Evolutionary conservation across 2,113 vertebrate genomes (phyloP).

Genomic region (Psettodes erumei): DNA sequence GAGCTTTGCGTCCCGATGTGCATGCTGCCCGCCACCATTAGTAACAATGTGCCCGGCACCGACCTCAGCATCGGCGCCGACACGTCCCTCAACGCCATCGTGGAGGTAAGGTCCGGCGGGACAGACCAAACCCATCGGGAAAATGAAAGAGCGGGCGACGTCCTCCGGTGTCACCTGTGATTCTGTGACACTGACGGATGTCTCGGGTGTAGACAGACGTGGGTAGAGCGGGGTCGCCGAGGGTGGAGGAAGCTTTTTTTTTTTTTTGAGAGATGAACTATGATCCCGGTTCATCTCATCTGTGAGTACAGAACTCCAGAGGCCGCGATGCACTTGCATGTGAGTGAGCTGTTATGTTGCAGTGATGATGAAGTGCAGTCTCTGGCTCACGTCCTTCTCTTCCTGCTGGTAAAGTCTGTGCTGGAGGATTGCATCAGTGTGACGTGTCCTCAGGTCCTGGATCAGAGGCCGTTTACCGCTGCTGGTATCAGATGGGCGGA

Average conservation of each 20-base stretch:
- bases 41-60: constrained; percentile 93
- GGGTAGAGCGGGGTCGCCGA: no score
- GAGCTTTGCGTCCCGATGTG: constrained; percentile 92
- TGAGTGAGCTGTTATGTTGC: neutral
- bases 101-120: constrained; percentile 88
- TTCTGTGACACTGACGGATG: no score
- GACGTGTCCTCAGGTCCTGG: neutral
- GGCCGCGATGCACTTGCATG: constrained; percentile 15
- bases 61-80: constrained; percentile 90
- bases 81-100: constrained; percentile 88
- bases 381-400: neutral
- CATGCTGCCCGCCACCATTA: constrained; percentile 92
- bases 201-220: no score
- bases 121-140: neutral
- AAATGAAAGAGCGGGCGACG: no score
- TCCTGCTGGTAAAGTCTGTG: neutral
- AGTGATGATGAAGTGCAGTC: neutral
- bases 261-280: neutral
- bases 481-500: neutral
- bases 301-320: neutral
- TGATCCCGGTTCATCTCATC: no score
- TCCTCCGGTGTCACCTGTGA: neutral
- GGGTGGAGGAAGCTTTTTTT: no score
- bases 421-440: neutral
- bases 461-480: neutral